These are phyloP conservation scores for Callionymus lyra DNA, from an alignment of 2,113 vertebrate species.

Conservation along the genomic window DNA sequence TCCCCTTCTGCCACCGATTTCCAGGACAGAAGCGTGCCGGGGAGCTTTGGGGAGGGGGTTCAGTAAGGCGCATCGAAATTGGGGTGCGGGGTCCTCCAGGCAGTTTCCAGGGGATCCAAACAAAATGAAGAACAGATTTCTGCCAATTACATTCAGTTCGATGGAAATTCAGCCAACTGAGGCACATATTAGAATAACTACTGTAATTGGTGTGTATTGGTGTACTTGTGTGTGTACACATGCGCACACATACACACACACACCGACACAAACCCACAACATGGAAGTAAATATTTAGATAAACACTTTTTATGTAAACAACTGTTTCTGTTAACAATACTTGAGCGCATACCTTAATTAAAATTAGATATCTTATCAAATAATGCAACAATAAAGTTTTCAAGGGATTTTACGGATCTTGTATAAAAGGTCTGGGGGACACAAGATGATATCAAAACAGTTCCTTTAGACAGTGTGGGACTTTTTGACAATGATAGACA, in stretches of 20 bases:
- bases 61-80: conserved; percentile 2
- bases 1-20: conserved; percentile 52
- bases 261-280: no score
- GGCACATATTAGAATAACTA: conserved; percentile 15
- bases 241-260: background rate
- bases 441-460: no score
- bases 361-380: no score
- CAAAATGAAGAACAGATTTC: conserved; percentile 42
- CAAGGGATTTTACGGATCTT: no score
- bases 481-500: no score
- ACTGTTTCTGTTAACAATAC: no score
- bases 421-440: no score
- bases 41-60: background rate
- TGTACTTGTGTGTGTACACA: background rate
- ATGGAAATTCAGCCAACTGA: conserved; percentile 13
- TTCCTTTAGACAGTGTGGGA: no score
- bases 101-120: conserved; percentile 20
- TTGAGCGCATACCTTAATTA: no score
- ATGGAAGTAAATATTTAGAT: no score
- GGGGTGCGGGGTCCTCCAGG: conserved; percentile 16
- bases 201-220: conserved; percentile 13
- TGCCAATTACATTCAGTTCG: conserved; percentile 27
- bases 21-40: conserved; percentile 1
- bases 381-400: no score
- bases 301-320: no score